Percentiles rank a stretch among this genome's conserved stretches.
Evolutionary conservation across 1,140 invertebrate species (phyloP).

Genomic region (Cecropterus lyciades): DNA sequence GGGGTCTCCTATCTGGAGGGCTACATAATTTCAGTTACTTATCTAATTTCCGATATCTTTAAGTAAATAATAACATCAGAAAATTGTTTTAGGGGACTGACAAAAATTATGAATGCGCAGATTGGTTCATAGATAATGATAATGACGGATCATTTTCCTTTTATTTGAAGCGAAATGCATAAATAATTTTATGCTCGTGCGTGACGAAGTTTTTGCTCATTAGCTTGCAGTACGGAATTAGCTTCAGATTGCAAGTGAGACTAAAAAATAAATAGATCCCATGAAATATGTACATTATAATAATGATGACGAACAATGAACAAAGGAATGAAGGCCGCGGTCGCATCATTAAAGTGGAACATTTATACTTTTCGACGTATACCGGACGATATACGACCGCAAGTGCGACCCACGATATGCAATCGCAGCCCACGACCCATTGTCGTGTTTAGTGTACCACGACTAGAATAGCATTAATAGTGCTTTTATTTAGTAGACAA

Average conservation of each 20-base stretch:
- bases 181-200: conserved; percentile 44
- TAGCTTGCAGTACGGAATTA: conserved; percentile 43
- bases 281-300: conserved; percentile 45
- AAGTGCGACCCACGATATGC: conserved; percentile 13
- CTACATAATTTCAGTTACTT: conserved; percentile 53
- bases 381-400: conserved; percentile 8
- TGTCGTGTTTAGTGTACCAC: conserved; percentile 19
- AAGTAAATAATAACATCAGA: conserved; percentile 23
- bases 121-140: conserved; percentile 8
- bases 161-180: conserved; percentile 39
- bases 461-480: conserved; percentile 15
- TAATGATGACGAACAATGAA: conserved; percentile 42
- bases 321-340: conserved; percentile 37
- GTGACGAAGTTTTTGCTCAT: conserved; percentile 56
- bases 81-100: conserved; percentile 19
- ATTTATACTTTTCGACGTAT: conserved; percentile 28
- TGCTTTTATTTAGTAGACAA: conserved; percentile 32
- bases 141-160: conserved; percentile 11
- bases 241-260: conserved; percentile 40
- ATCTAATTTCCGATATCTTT: conserved; percentile 44
- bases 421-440: conserved; percentile 19
- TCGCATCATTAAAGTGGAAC: conserved; percentile 38
- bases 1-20: conserved; percentile 47
- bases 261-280: conserved; percentile 50
- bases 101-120: conserved; percentile 2